phyloP scores from a whole-genome alignment of 2,888 invertebrate genomes.

The Pegoplata infirma region DNA sequence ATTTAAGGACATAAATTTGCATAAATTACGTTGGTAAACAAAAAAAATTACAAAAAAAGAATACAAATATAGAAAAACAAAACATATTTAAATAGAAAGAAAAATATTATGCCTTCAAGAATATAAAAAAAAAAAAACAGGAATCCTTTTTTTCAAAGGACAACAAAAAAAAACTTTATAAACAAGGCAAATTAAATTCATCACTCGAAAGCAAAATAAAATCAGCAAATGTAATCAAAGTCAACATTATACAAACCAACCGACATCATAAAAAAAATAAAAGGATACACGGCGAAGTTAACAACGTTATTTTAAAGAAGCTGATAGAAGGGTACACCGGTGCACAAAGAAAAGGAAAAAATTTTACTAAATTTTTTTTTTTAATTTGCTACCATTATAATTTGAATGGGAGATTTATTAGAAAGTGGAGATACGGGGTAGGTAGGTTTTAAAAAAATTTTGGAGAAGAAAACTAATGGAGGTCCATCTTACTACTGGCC shows the following conservation, averaged over 20 bases:
- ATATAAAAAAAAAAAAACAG: too few relatives aligned
- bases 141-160: background rate
- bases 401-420: too few relatives aligned
- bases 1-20: too few relatives aligned
- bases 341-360: background rate
- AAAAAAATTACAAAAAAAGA: too few relatives aligned
- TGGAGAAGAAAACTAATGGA: too few relatives aligned
- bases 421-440: too few relatives aligned
- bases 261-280: background rate
- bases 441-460: too few relatives aligned
- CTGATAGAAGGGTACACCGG: too few relatives aligned
- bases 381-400: too few relatives aligned
- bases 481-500: too few relatives aligned
- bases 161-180: background rate
- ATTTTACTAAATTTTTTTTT: too few relatives aligned
- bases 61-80: background rate
- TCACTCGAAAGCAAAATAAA: background rate
- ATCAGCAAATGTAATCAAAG: background rate
- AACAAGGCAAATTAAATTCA: background rate
- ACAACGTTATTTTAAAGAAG: background rate
- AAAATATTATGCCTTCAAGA: background rate
- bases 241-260: constrained; percentile 14
- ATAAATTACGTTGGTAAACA: too few relatives aligned
- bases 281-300: constrained; percentile 13
- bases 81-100: background rate